A percentile compares a stretch with the other conserved stretches of the same genome.
Evolutionary conservation across 2,888 invertebrate species (phyloP).

Genomic region (Philopedon plagiatum): DNA sequence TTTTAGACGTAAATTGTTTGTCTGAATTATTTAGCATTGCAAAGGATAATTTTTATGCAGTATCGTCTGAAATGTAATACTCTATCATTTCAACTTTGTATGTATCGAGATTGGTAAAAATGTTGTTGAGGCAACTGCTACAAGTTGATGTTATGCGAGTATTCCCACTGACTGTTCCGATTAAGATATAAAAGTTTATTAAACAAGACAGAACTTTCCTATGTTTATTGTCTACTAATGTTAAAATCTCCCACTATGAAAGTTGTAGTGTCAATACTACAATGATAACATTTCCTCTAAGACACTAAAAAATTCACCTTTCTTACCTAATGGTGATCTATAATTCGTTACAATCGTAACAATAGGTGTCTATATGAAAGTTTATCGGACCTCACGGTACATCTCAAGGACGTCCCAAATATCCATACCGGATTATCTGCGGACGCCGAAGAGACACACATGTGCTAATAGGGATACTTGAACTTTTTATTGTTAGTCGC

Average conservation of each 20-base stretch:
- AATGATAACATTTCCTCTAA: background rate
- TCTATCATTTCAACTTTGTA: background rate
- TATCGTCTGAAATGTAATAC: background rate
- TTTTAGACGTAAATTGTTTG: background rate
- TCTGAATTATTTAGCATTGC: background rate
- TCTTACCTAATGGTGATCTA: background rate
- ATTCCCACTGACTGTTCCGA: background rate
- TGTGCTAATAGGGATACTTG: too few species aligned
- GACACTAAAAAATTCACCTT: background rate
- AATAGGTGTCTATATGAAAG: too few species aligned
- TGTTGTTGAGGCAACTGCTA: background rate
- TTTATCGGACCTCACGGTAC: too few species aligned
- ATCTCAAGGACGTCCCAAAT: too few species aligned
- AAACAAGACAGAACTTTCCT: background rate
- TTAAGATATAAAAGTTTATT: background rate
- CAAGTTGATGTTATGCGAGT: background rate
- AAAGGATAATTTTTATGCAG: background rate
- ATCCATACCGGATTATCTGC: too few species aligned
- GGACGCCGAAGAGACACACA: too few species aligned
- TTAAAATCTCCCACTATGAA: background rate
- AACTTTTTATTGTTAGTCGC: too few species aligned
- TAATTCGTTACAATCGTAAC: background rate
- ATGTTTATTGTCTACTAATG: background rate
- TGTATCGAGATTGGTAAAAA: background rate
- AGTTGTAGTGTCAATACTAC: background rate